phyloP scores from a whole-genome alignment of 2,797 vertebrate genomes.

The Micrastur ruficollis region DNA sequence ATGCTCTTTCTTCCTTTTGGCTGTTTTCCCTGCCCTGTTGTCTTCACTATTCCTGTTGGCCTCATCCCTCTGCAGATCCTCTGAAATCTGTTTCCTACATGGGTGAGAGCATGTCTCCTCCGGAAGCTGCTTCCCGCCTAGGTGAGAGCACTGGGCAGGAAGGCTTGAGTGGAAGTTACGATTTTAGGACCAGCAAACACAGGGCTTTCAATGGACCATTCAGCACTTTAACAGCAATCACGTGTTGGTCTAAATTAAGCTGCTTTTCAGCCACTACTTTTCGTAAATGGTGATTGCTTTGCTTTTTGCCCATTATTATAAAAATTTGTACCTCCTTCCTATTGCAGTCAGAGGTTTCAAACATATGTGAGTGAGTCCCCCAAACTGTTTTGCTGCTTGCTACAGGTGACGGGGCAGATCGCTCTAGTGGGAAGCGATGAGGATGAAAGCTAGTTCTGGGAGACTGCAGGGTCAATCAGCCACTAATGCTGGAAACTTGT shows the following conservation, averaged over 20 bases:
- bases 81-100: background rate
- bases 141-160: background rate
- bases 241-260: background rate
- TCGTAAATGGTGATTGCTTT: background rate
- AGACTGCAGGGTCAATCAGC: background rate
- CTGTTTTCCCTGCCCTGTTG: background rate
- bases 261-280: background rate
- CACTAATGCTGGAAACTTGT: background rate
- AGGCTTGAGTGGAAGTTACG: accelerated
- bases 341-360: background rate
- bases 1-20: background rate
- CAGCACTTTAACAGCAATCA: accelerated
- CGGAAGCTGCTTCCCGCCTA: background rate
- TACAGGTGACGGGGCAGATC: background rate
- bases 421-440: background rate
- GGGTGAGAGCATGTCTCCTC: background rate
- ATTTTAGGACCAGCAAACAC: background rate
- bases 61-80: background rate
- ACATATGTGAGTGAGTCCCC: accelerated
- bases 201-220: background rate
- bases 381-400: background rate
- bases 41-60: background rate
- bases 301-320: background rate
- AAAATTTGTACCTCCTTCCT: background rate
- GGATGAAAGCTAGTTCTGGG: background rate